These are phyloP conservation scores for Phalloptychus januarius DNA, from an alignment of 2,797 vertebrate species.

Conservation along the genomic window DNA sequence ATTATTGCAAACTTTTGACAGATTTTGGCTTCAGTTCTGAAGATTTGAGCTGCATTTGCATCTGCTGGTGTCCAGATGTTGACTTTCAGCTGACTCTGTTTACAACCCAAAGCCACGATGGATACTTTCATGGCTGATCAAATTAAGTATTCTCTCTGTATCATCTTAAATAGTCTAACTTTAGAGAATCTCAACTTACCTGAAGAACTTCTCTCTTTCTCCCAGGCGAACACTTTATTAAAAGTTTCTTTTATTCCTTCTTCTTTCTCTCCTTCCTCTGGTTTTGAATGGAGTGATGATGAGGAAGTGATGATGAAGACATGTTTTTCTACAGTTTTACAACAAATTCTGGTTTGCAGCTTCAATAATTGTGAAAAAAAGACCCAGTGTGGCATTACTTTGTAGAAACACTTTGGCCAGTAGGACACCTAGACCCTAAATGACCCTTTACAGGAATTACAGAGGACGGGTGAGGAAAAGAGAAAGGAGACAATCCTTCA, in stretches of 20 bases:
- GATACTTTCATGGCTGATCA: not conserved
- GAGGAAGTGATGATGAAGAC: not conserved
- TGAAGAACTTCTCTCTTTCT: no score
- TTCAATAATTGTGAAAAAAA: not conserved
- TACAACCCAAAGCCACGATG: no score
- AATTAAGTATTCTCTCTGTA: not conserved
- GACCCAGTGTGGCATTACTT: conserved; percentile 1
- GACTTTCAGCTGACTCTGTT: no score
- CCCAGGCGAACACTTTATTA: not conserved
- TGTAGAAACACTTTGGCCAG: not conserved
- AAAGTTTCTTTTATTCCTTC: not conserved
- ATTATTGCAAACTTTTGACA: no score
- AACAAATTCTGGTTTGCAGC: not conserved
- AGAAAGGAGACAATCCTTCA: conserved; percentile 62
- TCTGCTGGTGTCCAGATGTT: no score
- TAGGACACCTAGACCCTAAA: conserved; percentile 19
- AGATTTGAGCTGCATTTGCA: no score
- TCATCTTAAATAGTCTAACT: not conserved
- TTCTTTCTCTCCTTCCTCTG: not conserved
- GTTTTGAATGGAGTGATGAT: not conserved
- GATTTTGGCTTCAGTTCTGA: no score
- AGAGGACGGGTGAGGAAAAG: conserved; percentile 50
- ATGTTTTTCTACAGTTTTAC: not conserved
- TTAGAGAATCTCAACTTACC: no score
- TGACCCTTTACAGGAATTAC: conserved; percentile 37